phyloP scores from a whole-genome alignment of 1,140 invertebrate species.

The Myzus persicae region DNA sequence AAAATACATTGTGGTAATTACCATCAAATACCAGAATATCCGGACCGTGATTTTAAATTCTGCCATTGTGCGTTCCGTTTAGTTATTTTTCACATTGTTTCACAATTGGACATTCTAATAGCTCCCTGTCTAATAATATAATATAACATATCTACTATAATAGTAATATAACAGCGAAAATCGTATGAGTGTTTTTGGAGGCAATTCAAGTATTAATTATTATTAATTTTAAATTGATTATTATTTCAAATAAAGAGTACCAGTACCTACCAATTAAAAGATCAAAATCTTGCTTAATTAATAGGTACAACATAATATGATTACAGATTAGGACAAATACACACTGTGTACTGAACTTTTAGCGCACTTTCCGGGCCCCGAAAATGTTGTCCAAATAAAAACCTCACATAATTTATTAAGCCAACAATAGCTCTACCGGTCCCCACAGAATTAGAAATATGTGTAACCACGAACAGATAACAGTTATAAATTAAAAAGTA shows the following conservation, averaged over 20 bases:
- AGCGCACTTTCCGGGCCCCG: background rate
- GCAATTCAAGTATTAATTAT: no score
- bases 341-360: background rate
- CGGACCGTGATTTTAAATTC: no score
- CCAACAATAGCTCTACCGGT: background rate
- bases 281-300: background rate
- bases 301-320: background rate
- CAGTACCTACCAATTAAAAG: background rate
- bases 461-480: background rate
- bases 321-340: background rate
- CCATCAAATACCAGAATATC: no score
- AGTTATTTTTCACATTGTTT: no score
- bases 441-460: background rate
- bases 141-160: no score
- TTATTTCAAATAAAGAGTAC: background rate
- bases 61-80: no score
- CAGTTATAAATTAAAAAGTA: background rate
- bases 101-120: no score
- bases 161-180: no score
- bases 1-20: no score
- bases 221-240: no score
- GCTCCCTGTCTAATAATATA: no score
- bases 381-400: background rate
- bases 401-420: background rate
- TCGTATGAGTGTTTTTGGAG: no score